phyloP scores from a whole-genome alignment of 2,113 vertebrate genomes.

The Antennarius striatus region DNA sequence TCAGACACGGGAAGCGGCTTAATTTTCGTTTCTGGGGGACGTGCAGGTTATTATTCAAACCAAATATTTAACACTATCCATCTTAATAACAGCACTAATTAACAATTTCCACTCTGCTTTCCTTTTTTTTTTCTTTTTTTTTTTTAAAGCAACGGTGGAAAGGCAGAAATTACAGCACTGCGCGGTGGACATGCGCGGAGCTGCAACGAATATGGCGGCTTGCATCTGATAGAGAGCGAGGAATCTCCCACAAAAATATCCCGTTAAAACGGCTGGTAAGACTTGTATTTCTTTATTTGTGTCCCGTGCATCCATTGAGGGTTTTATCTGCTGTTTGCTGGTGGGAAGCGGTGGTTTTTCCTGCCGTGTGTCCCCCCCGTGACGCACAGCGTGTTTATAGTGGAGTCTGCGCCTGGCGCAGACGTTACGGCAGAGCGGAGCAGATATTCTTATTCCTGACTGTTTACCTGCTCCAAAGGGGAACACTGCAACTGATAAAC shows the following conservation, averaged over 20 bases:
- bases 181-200: constrained; percentile 80
- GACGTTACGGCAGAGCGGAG: constrained; percentile 26
- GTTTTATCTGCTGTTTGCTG: constrained; percentile 2
- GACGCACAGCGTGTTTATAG: constrained; percentile 44
- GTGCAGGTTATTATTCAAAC: constrained; percentile 37
- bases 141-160: constrained; percentile 37
- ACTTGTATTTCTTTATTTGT: constrained; percentile 39
- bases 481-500: neutral
- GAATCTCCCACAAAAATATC: constrained; percentile 61
- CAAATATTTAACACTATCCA: constrained; percentile 9
- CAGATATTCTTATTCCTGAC: constrained; percentile 23
- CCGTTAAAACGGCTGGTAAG: constrained; percentile 67
- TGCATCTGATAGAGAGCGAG: constrained; percentile 70
- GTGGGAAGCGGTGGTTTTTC: neutral
- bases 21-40: constrained; percentile 42
- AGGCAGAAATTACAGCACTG: constrained; percentile 62
- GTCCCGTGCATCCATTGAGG: neutral
- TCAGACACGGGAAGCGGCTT: neutral
- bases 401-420: constrained; percentile 25
- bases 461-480: constrained; percentile 19
- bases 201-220: constrained; percentile 81
- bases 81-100: constrained; percentile 20
- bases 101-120: constrained; percentile 12
- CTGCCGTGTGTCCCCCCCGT: constrained; percentile 6
- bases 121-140: neutral